Conservation (phyloP, 2,113 vertebrate species). For the Machaerirhynchus nigripectus region DNA sequence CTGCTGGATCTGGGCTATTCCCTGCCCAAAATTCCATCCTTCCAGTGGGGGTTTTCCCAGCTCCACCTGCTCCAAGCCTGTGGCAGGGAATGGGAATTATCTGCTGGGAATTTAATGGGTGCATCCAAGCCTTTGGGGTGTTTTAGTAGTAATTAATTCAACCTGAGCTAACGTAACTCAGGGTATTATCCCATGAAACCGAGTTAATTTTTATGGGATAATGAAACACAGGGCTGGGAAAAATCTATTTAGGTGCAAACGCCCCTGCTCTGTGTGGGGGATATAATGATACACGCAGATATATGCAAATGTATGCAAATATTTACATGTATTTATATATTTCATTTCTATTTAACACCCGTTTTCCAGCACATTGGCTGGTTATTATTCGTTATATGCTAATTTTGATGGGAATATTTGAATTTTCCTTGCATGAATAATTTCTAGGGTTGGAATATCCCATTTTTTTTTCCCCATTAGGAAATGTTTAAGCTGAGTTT, state of each 20-base stretch:
- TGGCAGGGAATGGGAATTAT: not conserved
- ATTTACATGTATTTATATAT: not conserved
- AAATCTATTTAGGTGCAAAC: not conserved
- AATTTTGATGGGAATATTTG: not conserved
- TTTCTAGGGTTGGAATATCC: not conserved
- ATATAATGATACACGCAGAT: not conserved
- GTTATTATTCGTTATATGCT: not conserved
- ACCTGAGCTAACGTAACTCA: not conserved
- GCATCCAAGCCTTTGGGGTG: not conserved
- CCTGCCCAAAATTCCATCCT: not conserved
- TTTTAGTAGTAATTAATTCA: not conserved
- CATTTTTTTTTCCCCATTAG: not conserved
- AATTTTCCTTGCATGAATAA: not conserved
- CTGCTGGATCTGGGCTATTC: not conserved
- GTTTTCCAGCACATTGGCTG: not conserved
- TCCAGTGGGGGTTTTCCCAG: not conserved
- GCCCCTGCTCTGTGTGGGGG: not conserved
- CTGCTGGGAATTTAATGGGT: not conserved
- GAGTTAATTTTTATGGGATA: not conserved
- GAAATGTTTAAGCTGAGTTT: not conserved
- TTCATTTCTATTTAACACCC: not conserved
- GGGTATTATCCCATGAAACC: not conserved
- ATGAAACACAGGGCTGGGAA: not conserved
- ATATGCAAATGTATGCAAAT: not conserved
- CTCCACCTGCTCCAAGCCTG: not conserved